phyloP scores from a whole-genome alignment of 2,113 vertebrate genomes.

The Lasiurus borealis region DNA sequence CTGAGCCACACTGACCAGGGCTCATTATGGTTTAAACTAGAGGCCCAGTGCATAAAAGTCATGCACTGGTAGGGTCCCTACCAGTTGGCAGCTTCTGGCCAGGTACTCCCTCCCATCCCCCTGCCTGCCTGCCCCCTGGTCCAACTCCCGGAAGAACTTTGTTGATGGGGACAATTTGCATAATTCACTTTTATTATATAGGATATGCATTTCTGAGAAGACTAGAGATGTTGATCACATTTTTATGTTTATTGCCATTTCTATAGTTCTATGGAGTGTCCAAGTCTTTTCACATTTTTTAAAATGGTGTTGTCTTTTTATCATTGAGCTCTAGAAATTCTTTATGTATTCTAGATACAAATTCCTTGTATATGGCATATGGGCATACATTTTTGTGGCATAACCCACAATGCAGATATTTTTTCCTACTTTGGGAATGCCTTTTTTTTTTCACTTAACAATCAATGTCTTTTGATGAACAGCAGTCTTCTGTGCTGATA shows the following conservation, averaged over 20 bases:
- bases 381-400: constrained; percentile 9
- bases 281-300: neutral
- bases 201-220: neutral
- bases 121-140: too few species aligned
- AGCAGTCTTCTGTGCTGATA: constrained; percentile 20
- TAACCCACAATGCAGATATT: neutral
- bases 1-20: too few species aligned
- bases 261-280: neutral
- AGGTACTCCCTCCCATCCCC: too few species aligned
- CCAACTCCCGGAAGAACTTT: too few species aligned
- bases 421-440: neutral
- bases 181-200: too few species aligned
- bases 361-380: neutral
- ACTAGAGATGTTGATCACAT: neutral
- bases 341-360: neutral
- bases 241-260: neutral
- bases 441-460: constrained; percentile 18
- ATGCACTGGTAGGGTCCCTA: too few species aligned
- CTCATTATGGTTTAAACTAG: neutral
- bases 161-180: too few species aligned
- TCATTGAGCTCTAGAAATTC: neutral
- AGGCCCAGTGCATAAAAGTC: too few species aligned
- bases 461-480: constrained; percentile 24
- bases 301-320: neutral
- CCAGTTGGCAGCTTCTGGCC: too few species aligned